Percentiles rank a stretch among this genome's conserved stretches.
Evolutionary conservation across 2,797 vertebrate genomes (phyloP).

Genomic region (Oophaga sylvatica): DNA sequence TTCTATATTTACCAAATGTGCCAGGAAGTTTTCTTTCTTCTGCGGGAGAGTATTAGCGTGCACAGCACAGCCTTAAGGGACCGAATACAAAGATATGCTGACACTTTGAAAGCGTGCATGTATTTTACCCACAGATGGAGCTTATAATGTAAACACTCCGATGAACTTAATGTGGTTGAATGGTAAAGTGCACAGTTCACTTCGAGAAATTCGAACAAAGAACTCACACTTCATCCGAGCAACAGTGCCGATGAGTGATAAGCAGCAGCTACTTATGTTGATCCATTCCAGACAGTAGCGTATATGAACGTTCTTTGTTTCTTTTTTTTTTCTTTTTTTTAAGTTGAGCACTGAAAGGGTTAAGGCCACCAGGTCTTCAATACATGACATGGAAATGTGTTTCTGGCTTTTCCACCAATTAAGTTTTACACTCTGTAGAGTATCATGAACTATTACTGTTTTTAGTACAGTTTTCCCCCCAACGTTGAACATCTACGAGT

Average conservation of each 20-base stretch:
- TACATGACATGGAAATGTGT: conserved; percentile 43
- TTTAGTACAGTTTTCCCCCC: conserved; percentile 69
- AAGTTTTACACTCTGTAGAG: conserved; percentile 60
- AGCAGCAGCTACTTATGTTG: conserved; percentile 52
- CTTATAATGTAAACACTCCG: conserved; percentile 44
- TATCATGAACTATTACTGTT: conserved; percentile 66
- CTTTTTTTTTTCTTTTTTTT: conserved; percentile 26
- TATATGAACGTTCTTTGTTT: conserved; percentile 58
- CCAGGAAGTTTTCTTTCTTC: conserved; percentile 37
- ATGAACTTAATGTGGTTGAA: conserved; percentile 55
- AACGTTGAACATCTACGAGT: conserved; percentile 68
- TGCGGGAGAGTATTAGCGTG: conserved; percentile 3
- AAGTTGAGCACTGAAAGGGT: not conserved
- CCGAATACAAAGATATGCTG: conserved; percentile 3
- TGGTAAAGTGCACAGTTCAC: conserved; percentile 42
- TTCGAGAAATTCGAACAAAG: conserved; percentile 48
- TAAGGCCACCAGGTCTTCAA: conserved; percentile 31
- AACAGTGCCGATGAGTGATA: conserved; percentile 48
- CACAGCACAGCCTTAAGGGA: conserved; percentile 24
- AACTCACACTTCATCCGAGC: conserved; percentile 45
- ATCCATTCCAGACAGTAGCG: conserved; percentile 48
- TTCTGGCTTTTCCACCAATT: conserved; percentile 50
- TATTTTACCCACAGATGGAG: conserved; percentile 42
- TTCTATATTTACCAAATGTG: conserved; percentile 32
- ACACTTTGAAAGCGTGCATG: conserved; percentile 49